phyloP scores from a whole-genome alignment of 2,888 invertebrate genomes.

The Scaptomyza reducta region DNA sequence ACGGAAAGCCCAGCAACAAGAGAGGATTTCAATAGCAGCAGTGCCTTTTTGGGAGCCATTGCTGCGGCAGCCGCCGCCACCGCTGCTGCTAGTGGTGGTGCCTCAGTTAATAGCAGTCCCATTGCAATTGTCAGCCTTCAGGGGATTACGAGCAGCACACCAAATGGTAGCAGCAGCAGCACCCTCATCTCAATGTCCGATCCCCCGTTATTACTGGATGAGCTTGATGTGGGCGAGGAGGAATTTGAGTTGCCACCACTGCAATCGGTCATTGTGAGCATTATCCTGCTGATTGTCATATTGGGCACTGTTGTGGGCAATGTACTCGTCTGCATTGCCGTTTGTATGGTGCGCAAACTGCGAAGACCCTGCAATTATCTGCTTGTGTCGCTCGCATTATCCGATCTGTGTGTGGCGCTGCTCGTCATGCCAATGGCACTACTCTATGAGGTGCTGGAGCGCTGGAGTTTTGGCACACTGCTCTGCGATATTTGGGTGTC shows the following conservation, averaged over 20 bases:
- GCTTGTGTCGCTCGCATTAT: conserved; percentile 97
- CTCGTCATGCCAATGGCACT: conserved; percentile 99
- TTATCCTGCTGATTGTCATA: conserved; percentile 90
- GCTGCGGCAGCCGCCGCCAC: conserved; percentile 52
- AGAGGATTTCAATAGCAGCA: conserved; percentile 11
- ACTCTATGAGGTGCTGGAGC: conserved; percentile 95
- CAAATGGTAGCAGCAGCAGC: conserved; percentile 62
- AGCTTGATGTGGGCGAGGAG: conserved; percentile 46
- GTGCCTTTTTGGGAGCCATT: conserved; percentile 5
- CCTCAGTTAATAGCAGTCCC: conserved; percentile 43
- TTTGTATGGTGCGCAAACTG: conserved; percentile 96
- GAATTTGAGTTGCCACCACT: conserved; percentile 81
- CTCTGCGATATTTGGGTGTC: conserved; percentile 98
- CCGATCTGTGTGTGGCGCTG: conserved; percentile 97
- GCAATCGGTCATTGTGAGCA: conserved; percentile 88
- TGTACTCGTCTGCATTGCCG: conserved; percentile 96
- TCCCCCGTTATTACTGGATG: conserved; percentile 53
- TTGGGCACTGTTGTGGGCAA: conserved; percentile 94
- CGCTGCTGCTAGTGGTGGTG: conserved; percentile 1
- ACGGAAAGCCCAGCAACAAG: conserved; percentile 6
- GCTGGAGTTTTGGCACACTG: conserved; percentile 96
- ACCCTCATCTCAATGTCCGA: conserved; percentile 55
- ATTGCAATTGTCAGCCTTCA: conserved; percentile 51
- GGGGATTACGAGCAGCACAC: conserved; percentile 62
- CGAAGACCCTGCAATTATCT: conserved; percentile 95